A percentile compares a stretch with the other conserved stretches of the same genome.
Evolutionary conservation across 1,140 invertebrate species (phyloP).

Genomic region (Macrotrachela quadricornifera): DNA sequence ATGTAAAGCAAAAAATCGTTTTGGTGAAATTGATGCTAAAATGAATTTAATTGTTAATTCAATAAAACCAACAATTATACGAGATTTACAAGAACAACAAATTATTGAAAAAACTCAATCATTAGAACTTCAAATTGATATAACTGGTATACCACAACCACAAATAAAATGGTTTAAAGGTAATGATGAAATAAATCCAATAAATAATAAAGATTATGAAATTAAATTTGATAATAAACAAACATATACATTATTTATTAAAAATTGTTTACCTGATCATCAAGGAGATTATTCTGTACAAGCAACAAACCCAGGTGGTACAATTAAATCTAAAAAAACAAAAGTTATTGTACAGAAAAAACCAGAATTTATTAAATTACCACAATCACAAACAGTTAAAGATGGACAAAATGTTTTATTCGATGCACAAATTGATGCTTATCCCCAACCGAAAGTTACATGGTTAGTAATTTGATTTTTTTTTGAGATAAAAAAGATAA

Average conservation of each 20-base stretch:
- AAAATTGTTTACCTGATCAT: not conserved
- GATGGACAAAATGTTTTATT: constrained; percentile 46
- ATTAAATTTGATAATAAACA: not conserved
- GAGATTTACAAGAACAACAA: not conserved
- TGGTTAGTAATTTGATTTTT: constrained; percentile 39
- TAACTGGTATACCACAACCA: constrained; percentile 24
- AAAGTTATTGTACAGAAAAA: too few relatives aligned
- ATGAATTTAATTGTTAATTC: too few relatives aligned
- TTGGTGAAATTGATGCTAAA: constrained; percentile 26
- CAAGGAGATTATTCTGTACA: not conserved
- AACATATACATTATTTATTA: not conserved
- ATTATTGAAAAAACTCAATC: constrained; percentile 20
- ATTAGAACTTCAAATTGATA: not conserved
- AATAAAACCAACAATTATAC: not conserved
- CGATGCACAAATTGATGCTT: constrained; percentile 49
- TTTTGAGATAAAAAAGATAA: too few relatives aligned
- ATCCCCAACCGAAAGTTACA: constrained; percentile 45
- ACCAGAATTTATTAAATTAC: too few relatives aligned
- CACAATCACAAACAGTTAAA: constrained; percentile 32
- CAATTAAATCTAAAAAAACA: not conserved
- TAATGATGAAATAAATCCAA: constrained; percentile 1
- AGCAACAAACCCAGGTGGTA: constrained; percentile 1
- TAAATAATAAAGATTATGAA: not conserved
- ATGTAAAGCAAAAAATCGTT: constrained; percentile 34
- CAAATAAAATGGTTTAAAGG: constrained; percentile 26